Base-by-base conservation (phyloP, 2,888 invertebrate genomes). In the Eupithecia exiguata region DNA sequence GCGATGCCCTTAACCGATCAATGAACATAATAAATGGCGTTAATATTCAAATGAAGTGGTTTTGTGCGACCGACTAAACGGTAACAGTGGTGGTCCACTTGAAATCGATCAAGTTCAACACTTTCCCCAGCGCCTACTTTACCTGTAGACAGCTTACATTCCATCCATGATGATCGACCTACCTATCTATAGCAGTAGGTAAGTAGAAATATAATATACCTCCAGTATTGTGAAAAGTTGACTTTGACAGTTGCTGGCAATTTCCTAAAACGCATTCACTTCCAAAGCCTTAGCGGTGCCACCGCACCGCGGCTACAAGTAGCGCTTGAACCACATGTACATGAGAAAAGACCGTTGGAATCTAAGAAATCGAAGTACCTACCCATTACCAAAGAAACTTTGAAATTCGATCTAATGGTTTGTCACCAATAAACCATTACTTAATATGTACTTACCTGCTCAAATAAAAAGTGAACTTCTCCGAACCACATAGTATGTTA, bases 61-160 rank as follows among this genome's bases (percentile, higher is more conserved):
- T 49, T 63, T n/a, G 62, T 30, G 30, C 70, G 63, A 49, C 68
- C 30, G 49, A 67, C 40, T 65, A 38, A 66, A 43, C 66, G 40
- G 66, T 63, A 63, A 18, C 61, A 7, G n/a, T 63, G 18, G 36
- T 35, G 18, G 36, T 35, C 62, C 63, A 63, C 10, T 69, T 69
- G 58, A 38, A 53, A 62, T 67, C 71, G 68, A 68, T 71, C 71
- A 71, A 71, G 68, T 68, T 71, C 68, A 71, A 40, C 18, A 68
- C 71, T 71, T 71, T 71, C 71, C 35, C 67, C 61, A n/a, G 7
- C 58, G 35, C 46, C 68, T 62, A 71, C 30, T 46, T 16, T 66
- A 49, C 38, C 18, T 69, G 25, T 58, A n/a, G 21, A 62, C 18
- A 2, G 35, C 6, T n/a, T 9, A 62, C 62, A 61, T 61, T 30